Base-by-base conservation (phyloP, 2,797 vertebrate species). In the Vespertilio murinus region DNA sequence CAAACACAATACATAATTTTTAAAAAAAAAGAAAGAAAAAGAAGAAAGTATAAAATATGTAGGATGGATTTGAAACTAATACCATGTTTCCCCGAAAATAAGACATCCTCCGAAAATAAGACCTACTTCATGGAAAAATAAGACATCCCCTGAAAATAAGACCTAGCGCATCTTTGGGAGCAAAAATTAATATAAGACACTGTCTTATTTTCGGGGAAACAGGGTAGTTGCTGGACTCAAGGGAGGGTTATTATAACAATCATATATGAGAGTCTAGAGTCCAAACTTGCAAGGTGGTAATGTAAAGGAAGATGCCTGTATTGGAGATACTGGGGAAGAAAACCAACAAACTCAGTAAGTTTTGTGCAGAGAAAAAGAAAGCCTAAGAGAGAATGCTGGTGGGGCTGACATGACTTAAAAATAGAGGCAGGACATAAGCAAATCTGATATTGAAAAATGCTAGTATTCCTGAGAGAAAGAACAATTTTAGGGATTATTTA, bases 401-500 rank as follows among this genome's bases (percentile, higher is more conserved):
- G 17, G 77, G 30, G 42, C 38, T 83, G 42, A 81, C 12, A 54
- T 74, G 81, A 82, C 85, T 94, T 95, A 82, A 90, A 80, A 90
- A 85, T 18, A 89, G 77, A 93, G 84, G 23, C 49, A 82, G 20
- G 73, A 35, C 56, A n/a, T 38, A 69, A 82, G 59, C 69, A 93
- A 94, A 85, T 71, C 30, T 25, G 47, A 14, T 23, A 42, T 38
- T 93, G 73, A 69, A 80, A 67, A 92, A 93, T 94, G 67, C 71
- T 69, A 20, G 71, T 87, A 75, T 81, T 91, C 85, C 88, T 38
- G 71, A 93, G 84, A 28, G 52, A 22, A n/a, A 23, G 40, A 91
- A 61, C 40, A 85, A 77, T 90, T 95, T 93, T 73, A 88, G 77
- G 84, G 85, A 93, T 95, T 90, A 93, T 85, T 94, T 93, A 91